Evolutionary conservation across 2,797 vertebrate genomes (phyloP), one percentile per base, ranked within the genome.

Genomic region (Enteromius paludinosus): DNA sequence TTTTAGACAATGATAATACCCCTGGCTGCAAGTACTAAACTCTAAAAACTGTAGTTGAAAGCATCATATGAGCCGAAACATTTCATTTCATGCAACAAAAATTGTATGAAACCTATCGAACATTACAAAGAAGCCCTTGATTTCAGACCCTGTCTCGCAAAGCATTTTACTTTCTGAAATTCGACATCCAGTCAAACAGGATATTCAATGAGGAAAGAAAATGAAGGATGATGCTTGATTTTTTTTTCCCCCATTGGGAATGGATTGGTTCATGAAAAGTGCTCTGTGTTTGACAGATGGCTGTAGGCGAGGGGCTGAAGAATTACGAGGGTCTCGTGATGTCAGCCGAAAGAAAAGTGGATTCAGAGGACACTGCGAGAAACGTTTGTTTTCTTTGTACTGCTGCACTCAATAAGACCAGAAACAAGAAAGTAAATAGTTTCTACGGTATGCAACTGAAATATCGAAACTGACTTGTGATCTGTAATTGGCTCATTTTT

Each of bases 401-500:
- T n/a, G n/a, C n/a, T n/a, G n/a, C n/a, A n/a, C n/a, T n/a, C n/a
- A n/a, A n/a, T n/a, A n/a, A 74, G 20, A 35, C 47, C 30, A 38
- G 20, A 12, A 56, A 56, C 12, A 77, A 45, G 5, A 64, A 62
- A 64, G 56, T 28, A 77, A 77, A 43, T 47, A 14, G 43, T 30
- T 65, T 81, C 56, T 66, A 10, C 18, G n/a, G 1, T 9, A 52
- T 73, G 45, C 69, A 25, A 12, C 43, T 74, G 33, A 74, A 65
- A 56, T 66, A 52, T 74, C 52, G 33, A 75, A 75, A 75, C 23
- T 17, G 35, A 20, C 4, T 47, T 2, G 11, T 52, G 23, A 64
- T 43, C 5, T 43, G 5, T 82, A 75, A 82, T 82, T 75, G 80
- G 33, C 80, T 75, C 47, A 75, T 82, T 75, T 82, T 75, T 75